Percentiles rank a stretch among this genome's conserved stretches.
phyloP scores from a whole-genome alignment of 23 tunicate genomes.

The Corella eumyota region DNA sequence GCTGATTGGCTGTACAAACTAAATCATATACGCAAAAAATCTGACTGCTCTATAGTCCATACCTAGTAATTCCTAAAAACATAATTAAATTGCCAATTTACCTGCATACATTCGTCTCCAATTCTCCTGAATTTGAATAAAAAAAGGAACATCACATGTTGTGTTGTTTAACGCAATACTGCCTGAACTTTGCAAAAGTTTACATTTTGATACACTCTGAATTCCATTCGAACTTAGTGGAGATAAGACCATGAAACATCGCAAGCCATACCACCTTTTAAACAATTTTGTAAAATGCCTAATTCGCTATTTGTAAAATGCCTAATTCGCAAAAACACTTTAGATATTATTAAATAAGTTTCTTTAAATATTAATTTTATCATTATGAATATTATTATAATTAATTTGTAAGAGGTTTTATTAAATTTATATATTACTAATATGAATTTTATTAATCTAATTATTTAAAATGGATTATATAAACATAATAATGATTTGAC shows the following conservation, averaged over 20 bases:
- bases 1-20: too few relatives aligned
- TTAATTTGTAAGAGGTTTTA: neutral
- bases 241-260: conserved; percentile 56
- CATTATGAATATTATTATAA: neutral
- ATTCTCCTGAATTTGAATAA: conserved; percentile 80
- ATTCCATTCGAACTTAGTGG: conserved; percentile 23
- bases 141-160: conserved; percentile 82
- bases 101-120: conserved; percentile 83
- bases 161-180: conserved; percentile 60
- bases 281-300: neutral
- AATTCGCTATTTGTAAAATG: neutral
- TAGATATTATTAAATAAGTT: neutral
- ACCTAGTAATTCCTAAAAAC: neutral
- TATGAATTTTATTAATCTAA: too few relatives aligned
- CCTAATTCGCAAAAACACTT: neutral
- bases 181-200: conserved; percentile 57
- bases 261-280: conserved; percentile 65
- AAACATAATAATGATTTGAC: too few relatives aligned
- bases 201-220: conserved; percentile 58
- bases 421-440: neutral
- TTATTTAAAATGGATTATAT: too few relatives aligned
- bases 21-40: too few relatives aligned
- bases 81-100: neutral
- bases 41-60: too few relatives aligned
- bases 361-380: neutral